Evolutionary conservation across 2,113 vertebrate species (phyloP), one percentile per base, ranked within the genome.

Genomic region (Ursus arctos): DNA sequence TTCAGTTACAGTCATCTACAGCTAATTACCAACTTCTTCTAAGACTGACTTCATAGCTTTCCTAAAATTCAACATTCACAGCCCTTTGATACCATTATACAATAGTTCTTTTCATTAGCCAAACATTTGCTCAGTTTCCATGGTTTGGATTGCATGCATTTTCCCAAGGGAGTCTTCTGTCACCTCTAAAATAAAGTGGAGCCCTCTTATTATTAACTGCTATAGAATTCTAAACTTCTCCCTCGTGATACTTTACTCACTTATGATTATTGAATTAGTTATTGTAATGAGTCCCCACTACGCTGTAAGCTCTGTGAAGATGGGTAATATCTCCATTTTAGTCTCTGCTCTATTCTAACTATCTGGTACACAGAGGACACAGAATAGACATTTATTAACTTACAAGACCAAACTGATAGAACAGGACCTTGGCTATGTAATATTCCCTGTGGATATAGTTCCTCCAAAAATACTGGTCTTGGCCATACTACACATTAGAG

Each of bases 261-360:
- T 85, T 94, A 33, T 4, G 51, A 81, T 86, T 59, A 92, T 76
- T 94, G 67, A 82, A 80, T 86, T 71, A 71, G 81, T 81, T 81
- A 87, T 53, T 76, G 65, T 82, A 43, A 91, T 96, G 76, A 92
- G 31, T 88, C 57, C 36, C 57, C 2, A 72, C 55, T 47, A 36
- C 63, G 55, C 36, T 49, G n/a, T 69, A 57, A 91, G 49, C 74
- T 80, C 65, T 36, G 57, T 12, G 24, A 65, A 67, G 26, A 74
- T 96, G 19, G 11, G 18, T 76, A 88, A 51, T 51, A 82, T 33
- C 36, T 87, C 87, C 49, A 49, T 86, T 74, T 94, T 13, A 57
- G 40, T 69, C 71, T 85, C 43, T 55, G 26, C 76, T 93, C 21
- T 40, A 57, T 22, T 43, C 61, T 22, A 53, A 79, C 53, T 85